Conservation (phyloP, 2,888 invertebrate genomes). For the Hypomecis atomaria region DNA sequence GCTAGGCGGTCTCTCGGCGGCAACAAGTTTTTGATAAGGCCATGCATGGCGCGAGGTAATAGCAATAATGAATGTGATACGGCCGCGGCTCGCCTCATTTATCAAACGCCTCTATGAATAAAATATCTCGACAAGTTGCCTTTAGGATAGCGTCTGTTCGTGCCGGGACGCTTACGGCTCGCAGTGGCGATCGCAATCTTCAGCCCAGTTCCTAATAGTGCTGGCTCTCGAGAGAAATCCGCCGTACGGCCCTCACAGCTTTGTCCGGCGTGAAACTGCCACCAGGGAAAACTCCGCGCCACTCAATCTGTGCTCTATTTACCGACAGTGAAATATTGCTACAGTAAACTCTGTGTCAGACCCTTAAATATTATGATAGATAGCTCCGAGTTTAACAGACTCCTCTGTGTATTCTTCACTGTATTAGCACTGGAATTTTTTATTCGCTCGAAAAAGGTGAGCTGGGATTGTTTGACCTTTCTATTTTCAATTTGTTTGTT, state of each 20-base stretch:
- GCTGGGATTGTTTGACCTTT: background rate
- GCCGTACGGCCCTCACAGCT: constrained; percentile 56
- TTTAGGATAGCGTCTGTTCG: constrained; percentile 74
- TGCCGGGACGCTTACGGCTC: constrained; percentile 71
- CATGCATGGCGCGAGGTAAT: constrained; percentile 73
- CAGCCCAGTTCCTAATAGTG: constrained; percentile 65
- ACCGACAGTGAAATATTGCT: constrained; percentile 46
- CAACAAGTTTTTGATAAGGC: constrained; percentile 82
- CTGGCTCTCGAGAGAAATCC: constrained; percentile 70
- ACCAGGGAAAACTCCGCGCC: constrained; percentile 52
- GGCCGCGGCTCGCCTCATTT: constrained; percentile 75
- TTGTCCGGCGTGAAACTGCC: constrained; percentile 60
- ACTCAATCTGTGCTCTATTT: constrained; percentile 47
- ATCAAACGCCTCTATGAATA: constrained; percentile 80
- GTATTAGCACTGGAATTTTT: constrained; percentile 21
- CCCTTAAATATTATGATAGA: constrained; percentile 45
- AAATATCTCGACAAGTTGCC: constrained; percentile 76
- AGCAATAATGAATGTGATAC: constrained; percentile 81
- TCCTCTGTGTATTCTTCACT: constrained; percentile 34
- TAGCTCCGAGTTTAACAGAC: constrained; percentile 32
- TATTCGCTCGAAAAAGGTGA: constrained; percentile 1
- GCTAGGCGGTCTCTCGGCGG: constrained; percentile 65
- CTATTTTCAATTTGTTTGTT: constrained; percentile 2
- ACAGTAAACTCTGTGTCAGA: constrained; percentile 42
- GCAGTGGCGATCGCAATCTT: constrained; percentile 71